These are phyloP conservation scores for Felis chaus DNA, from an alignment of 2,113 vertebrate species.

Conservation along the genomic window DNA sequence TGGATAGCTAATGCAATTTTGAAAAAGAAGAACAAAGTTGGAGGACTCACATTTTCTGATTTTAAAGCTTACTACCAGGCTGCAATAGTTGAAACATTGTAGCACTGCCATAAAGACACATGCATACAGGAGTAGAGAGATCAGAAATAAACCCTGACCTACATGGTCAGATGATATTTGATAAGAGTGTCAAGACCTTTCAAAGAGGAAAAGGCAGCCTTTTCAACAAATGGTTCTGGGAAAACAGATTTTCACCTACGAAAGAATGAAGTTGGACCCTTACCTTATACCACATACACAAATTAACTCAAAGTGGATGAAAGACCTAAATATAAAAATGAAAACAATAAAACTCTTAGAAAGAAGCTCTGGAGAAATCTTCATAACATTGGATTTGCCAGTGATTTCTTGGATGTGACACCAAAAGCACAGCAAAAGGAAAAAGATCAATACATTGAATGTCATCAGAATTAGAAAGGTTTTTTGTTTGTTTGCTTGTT, in stretches of 20 bases:
- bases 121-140: not conserved
- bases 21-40: not conserved
- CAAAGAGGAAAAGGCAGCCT: not conserved
- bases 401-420: not conserved
- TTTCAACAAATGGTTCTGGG: not conserved
- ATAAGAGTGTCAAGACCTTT: not conserved
- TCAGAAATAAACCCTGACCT: not conserved
- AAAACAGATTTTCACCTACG: not conserved
- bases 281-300: not conserved
- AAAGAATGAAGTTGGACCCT: not conserved
- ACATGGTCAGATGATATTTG: not conserved
- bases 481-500: no score
- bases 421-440: not conserved
- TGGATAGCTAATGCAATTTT: not conserved
- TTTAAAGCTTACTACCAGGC: not conserved
- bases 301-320: not conserved
- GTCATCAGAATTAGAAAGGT: not conserved
- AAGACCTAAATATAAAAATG: not conserved
- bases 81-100: not conserved
- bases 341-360: not conserved
- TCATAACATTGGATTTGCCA: not conserved
- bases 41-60: not conserved
- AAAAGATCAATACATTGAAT: not conserved
- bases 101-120: not conserved
- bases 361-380: not conserved